Conservation (phyloP, 2,797 vertebrate species). For the Xiphorhynchus erythropygius region DNA sequence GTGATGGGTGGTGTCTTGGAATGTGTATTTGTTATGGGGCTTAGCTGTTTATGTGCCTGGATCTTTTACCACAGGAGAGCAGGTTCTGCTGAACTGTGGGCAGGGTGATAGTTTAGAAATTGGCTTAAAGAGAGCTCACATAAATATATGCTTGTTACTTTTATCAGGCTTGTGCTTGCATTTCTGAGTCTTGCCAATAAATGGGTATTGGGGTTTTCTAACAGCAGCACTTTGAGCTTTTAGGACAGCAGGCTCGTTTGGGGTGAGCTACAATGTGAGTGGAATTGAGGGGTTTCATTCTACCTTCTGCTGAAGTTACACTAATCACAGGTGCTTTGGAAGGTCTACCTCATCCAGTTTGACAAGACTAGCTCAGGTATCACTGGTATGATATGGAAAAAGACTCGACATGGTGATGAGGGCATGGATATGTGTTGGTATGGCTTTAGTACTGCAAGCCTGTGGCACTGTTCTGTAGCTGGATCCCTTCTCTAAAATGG, state of each 20-base stretch:
- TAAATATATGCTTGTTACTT: not conserved
- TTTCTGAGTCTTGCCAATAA: not conserved
- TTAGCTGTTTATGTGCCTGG: not conserved
- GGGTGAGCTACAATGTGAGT: not conserved
- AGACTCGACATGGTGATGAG: fast-evolving
- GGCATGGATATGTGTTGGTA: fast-evolving
- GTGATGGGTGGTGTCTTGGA: not conserved
- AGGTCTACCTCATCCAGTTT: not conserved
- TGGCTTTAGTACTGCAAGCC: not conserved
- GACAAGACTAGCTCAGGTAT: not conserved
- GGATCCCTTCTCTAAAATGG: not conserved
- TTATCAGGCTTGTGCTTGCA: not conserved
- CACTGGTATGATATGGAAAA: not conserved
- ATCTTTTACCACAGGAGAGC: not conserved
- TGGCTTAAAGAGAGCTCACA: not conserved
- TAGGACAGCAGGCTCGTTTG: not conserved
- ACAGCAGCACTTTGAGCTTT: not conserved
- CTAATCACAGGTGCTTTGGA: not conserved
- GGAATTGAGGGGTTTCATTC: not conserved
- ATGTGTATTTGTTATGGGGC: not conserved
- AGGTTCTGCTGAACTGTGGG: not conserved
- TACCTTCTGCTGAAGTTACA: not conserved
- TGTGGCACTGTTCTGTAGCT: not conserved
- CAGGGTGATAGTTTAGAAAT: not conserved
- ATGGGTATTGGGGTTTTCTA: not conserved